phyloP scores from a whole-genome alignment of 2,113 vertebrate species.

The Etheostoma cragini region DNA sequence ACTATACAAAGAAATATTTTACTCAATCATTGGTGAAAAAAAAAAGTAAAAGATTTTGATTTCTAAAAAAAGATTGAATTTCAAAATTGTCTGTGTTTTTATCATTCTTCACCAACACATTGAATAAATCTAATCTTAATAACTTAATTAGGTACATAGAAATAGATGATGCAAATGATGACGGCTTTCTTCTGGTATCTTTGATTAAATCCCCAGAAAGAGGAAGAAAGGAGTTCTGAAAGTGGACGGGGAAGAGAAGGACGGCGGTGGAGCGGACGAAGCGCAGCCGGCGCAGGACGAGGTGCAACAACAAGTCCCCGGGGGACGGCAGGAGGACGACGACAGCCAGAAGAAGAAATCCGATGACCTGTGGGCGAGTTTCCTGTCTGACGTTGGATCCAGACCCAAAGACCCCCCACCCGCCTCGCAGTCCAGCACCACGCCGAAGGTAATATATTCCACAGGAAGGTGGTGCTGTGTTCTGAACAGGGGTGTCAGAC shows the following conservation, averaged over 20 bases:
- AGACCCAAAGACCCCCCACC: conserved; percentile 78
- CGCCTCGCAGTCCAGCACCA: background rate
- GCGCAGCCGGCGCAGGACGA: conserved; percentile 58
- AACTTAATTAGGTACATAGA: no score
- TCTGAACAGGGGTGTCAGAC: background rate
- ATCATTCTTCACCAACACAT: no score
- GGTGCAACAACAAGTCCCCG: background rate
- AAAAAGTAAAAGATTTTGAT: no score
- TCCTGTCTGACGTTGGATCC: conserved; percentile 93
- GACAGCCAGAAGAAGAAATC: conserved; percentile 87
- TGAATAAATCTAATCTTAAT: no score
- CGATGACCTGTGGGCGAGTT: conserved; percentile 97
- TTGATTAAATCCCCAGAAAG: conserved; percentile 79
- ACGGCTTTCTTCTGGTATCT: background rate
- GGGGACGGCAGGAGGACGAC: conserved; percentile 25
- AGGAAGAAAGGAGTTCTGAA: conserved; percentile 86
- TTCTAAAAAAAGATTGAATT: no score
- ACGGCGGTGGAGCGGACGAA: conserved; percentile 64
- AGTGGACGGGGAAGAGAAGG: conserved; percentile 69
- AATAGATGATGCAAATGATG: background rate
- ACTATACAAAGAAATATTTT: no score
- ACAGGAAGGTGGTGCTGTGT: background rate
- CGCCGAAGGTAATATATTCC: conserved; percentile 40
- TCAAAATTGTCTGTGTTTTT: no score
- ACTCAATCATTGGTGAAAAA: no score